Conservation (phyloP, 2,888 invertebrate genomes). For the Eudemis profundana region DNA sequence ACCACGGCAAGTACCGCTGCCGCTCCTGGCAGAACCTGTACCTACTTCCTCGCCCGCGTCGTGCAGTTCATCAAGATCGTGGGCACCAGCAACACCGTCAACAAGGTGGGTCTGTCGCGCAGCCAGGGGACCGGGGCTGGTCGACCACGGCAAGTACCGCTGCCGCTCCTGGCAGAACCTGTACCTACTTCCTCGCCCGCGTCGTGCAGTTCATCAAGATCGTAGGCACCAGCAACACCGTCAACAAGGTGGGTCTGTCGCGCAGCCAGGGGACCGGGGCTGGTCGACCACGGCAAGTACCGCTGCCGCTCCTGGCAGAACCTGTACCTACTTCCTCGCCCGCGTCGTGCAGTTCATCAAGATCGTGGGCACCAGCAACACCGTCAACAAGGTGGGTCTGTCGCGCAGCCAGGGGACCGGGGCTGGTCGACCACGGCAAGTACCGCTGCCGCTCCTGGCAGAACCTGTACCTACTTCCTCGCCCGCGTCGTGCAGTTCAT, state of each 20-base stretch:
- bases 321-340: constrained; percentile 95
- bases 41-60: constrained; percentile 94
- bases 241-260: constrained; percentile 89
- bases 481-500: constrained; percentile 94
- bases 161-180: constrained; percentile 99
- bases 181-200: constrained; percentile 94
- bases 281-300: constrained; percentile 96
- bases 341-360: constrained; percentile 94
- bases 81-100: constrained; percentile 98
- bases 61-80: constrained; percentile 93
- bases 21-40: constrained; percentile 98
- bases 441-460: constrained; percentile 99
- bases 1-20: constrained; percentile 96
- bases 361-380: constrained; percentile 96
- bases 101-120: constrained; percentile 86
- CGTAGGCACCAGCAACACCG: constrained; percentile 97
- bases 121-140: constrained; percentile 94
- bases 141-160: constrained; percentile 96
- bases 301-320: constrained; percentile 98
- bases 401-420: constrained; percentile 90
- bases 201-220: constrained; percentile 94
- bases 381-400: constrained; percentile 92
- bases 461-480: constrained; percentile 95
- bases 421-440: constrained; percentile 95
- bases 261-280: constrained; percentile 92